A percentile compares a stretch with the other conserved stretches of the same genome.
These are phyloP conservation scores for Selene dorsalis DNA, from an alignment of 2,797 vertebrate species.

Conservation along the genomic window DNA sequence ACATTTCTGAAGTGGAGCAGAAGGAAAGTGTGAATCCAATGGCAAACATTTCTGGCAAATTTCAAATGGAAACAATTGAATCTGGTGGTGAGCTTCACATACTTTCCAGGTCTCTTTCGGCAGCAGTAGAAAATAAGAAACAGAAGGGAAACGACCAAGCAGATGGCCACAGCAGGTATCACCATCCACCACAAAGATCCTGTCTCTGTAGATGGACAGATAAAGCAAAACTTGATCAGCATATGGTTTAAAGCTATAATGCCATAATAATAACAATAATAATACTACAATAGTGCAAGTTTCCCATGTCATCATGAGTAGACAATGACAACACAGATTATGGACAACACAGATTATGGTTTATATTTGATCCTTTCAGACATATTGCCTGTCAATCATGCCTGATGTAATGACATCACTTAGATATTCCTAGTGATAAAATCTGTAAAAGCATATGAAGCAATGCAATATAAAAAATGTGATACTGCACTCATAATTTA, in stretches of 20 bases:
- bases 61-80: neutral
- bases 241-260: neutral
- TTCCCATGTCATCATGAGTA: neutral
- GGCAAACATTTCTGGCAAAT: constrained; percentile 10
- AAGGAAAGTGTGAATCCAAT: neutral
- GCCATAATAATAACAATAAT: neutral
- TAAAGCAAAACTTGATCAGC: constrained; percentile 12
- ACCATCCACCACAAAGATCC: constrained; percentile 70
- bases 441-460: neutral
- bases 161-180: constrained; percentile 62
- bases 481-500: neutral
- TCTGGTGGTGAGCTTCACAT: constrained; percentile 17
- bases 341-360: neutral
- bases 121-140: constrained; percentile 68
- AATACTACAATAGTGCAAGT: neutral
- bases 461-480: neutral
- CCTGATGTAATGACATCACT: neutral
- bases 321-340: neutral
- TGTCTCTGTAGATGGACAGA: constrained; percentile 50
- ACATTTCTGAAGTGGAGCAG: constrained; percentile 50
- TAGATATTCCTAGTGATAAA: neutral
- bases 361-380: neutral
- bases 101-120: constrained; percentile 73
- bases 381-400: neutral
- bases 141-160: constrained; percentile 60